These are phyloP conservation scores for Ectemnius cavifrons DNA, from an alignment of 2,888 invertebrate species.

Conservation along the genomic window DNA sequence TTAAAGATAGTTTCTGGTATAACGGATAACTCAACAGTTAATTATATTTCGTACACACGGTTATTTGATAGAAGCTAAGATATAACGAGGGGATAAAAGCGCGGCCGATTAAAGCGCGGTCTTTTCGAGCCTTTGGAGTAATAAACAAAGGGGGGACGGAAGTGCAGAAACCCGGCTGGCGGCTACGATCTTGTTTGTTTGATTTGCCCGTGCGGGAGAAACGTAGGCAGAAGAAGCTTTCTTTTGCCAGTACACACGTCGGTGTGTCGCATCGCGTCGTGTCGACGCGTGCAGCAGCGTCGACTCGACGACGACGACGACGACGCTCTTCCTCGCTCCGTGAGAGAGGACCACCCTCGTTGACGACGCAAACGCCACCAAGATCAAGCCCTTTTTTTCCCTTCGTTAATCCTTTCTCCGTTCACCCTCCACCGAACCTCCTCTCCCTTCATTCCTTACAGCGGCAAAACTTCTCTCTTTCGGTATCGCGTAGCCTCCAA, in stretches of 20 bases:
- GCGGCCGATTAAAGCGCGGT: not conserved
- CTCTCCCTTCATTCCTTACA: not conserved
- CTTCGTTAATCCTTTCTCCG: not conserved
- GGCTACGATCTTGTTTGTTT: not conserved
- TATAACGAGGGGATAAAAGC: too few relatives aligned
- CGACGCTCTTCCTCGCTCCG: constrained; percentile 41
- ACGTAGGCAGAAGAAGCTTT: too few relatives aligned
- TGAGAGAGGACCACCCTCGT: constrained; percentile 59
- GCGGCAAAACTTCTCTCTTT: not conserved
- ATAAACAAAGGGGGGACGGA: constrained; percentile 4
- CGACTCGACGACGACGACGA: constrained; percentile 13
- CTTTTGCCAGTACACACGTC: too few relatives aligned
- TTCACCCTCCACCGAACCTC: too few relatives aligned
- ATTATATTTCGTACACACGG: too few relatives aligned
- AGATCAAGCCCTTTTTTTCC: not conserved
- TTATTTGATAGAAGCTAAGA: too few relatives aligned
- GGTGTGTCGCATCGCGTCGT: constrained; percentile 33
- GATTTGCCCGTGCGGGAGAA: not conserved
- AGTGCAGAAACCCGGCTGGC: not conserved
- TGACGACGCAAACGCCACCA: constrained; percentile 13
- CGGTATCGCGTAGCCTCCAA: too few relatives aligned
- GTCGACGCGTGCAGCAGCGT: constrained; percentile 39
- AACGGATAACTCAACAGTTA: too few relatives aligned
- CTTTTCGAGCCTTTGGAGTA: not conserved
- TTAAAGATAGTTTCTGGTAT: too few relatives aligned